A percentile compares a stretch with the other conserved stretches of the same genome.
Evolutionary conservation across 2,113 vertebrate genomes (phyloP).

Genomic region (Pomatorhinus ruficollis): DNA sequence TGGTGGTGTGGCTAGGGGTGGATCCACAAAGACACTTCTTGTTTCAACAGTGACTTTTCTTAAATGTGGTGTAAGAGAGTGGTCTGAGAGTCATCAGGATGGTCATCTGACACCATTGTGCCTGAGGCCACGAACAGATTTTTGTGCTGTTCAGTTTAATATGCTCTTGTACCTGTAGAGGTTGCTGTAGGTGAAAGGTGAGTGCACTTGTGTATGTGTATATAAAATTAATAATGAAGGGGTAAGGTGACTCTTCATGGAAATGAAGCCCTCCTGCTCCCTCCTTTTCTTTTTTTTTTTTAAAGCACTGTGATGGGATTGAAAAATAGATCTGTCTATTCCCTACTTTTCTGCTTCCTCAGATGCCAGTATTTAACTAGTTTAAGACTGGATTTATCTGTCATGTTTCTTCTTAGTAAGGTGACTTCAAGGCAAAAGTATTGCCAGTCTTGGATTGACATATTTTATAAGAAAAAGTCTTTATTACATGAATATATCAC

Average conservation of each 20-base stretch:
- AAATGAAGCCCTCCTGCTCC: neutral
- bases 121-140: neutral
- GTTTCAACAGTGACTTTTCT: neutral
- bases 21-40: neutral
- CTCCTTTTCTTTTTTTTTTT: neutral
- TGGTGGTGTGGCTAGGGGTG: neutral
- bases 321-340: neutral
- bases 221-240: neutral
- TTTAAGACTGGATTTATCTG: slow-evolving; percentile 15
- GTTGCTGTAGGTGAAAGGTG: neutral
- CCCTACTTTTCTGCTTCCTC: neutral
- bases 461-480: slow-evolving; percentile 20
- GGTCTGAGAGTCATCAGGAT: neutral
- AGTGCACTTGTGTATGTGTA: neutral
- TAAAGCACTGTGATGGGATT: neutral
- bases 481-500: slow-evolving; percentile 32
- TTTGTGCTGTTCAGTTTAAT: neutral
- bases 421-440: slow-evolving; percentile 18
- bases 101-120: neutral
- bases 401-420: slow-evolving; percentile 8
- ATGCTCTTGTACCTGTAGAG: neutral
- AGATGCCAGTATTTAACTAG: neutral
- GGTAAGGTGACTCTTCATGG: neutral
- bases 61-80: neutral
- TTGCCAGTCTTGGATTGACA: neutral